These are phyloP conservation scores for Todiramphus chloris DNA, from an alignment of 2,113 vertebrate genomes.

Conservation along the genomic window DNA sequence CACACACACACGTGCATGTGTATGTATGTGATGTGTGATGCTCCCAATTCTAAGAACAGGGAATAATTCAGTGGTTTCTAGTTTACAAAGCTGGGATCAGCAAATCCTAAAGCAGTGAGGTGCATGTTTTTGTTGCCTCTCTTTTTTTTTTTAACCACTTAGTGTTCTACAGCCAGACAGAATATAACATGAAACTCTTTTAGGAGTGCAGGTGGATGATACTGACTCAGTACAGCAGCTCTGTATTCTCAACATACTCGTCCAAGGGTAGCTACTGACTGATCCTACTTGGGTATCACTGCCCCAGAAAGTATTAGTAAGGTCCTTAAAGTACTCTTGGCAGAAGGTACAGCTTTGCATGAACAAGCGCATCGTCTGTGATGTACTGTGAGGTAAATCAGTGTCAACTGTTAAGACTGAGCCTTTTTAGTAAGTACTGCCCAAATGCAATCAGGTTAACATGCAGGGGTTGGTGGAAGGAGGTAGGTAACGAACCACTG, in stretches of 20 bases:
- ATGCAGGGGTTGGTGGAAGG: not conserved
- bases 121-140: not conserved
- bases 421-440: not conserved
- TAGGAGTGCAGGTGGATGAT: not conserved
- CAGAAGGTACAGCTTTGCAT: not conserved
- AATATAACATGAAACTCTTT: not conserved
- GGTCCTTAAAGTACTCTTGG: not conserved
- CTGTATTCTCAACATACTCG: not conserved
- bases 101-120: not conserved
- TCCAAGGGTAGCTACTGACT: not conserved
- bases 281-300: not conserved
- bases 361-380: not conserved
- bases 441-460: not conserved
- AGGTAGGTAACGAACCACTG: not conserved
- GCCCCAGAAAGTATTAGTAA: not conserved
- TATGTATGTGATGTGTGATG: not conserved
- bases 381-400: not conserved
- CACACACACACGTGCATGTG: accelerated
- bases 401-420: not conserved
- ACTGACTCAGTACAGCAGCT: not conserved
- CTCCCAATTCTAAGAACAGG: not conserved
- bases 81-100: not conserved
- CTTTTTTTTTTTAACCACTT: not conserved
- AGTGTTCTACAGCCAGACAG: not conserved
- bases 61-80: not conserved